These are phyloP conservation scores for Neopelma chrysocephalum DNA, from an alignment of 2,797 vertebrate species.

Conservation along the genomic window DNA sequence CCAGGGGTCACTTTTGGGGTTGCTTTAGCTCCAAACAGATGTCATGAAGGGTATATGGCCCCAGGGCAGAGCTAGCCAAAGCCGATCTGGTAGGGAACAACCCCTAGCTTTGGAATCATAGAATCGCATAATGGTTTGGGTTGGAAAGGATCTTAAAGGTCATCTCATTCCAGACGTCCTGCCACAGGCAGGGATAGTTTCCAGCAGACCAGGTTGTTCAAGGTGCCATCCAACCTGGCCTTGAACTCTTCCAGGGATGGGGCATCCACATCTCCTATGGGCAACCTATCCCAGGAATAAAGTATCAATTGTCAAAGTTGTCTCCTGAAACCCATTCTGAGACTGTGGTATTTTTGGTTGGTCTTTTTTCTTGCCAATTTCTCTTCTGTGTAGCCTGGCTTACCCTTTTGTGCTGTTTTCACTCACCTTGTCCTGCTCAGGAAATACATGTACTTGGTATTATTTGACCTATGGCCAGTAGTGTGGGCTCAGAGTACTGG, in stretches of 20 bases:
- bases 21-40: not conserved
- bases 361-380: not conserved
- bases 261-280: not conserved
- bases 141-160: not conserved
- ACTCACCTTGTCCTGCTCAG: not conserved
- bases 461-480: not conserved
- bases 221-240: not conserved
- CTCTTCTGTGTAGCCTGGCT: not conserved
- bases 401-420: not conserved
- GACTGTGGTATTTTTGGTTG: not conserved
- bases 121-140: not conserved
- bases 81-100: rapidly evolving
- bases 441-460: not conserved
- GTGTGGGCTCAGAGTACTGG: not conserved
- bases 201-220: not conserved
- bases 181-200: not conserved
- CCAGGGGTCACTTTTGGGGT: rapidly evolving
- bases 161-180: not conserved
- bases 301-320: not conserved
- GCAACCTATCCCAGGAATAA: not conserved
- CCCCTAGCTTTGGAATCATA: not conserved
- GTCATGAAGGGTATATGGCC: not conserved
- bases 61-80: not conserved
- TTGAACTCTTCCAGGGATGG: not conserved
- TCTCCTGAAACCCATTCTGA: not conserved